These are phyloP conservation scores for Polyommatus icarus DNA, from an alignment of 2,888 invertebrate genomes.

Conservation along the genomic window DNA sequence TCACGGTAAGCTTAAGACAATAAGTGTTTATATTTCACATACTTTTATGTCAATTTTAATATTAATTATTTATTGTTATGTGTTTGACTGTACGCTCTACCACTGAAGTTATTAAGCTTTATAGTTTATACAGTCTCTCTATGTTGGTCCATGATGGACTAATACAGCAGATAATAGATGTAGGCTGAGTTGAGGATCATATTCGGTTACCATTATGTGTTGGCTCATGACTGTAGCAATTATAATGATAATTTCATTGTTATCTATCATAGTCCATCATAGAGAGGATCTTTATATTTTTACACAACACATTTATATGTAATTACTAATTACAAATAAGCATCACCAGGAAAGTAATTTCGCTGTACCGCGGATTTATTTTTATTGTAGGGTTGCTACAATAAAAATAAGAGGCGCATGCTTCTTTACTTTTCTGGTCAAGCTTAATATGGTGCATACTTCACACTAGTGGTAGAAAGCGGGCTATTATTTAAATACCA, in stretches of 20 bases:
- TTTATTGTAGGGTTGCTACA: too few relatives aligned
- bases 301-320: background rate
- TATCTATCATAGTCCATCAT: background rate
- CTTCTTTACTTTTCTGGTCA: background rate
- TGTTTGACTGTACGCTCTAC: conserved; percentile 28
- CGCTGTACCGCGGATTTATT: background rate
- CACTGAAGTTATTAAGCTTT: background rate
- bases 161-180: background rate
- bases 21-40: conserved; percentile 49
- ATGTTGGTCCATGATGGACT: background rate
- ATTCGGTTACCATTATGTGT: background rate
- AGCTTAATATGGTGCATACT: conserved; percentile 8
- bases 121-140: background rate
- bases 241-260: background rate
- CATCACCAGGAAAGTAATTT: background rate
- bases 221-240: background rate
- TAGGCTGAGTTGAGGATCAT: background rate
- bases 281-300: background rate
- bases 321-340: background rate
- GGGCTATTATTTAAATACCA: conserved; percentile 14
- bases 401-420: background rate
- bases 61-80: conserved; percentile 29
- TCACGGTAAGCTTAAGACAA: conserved; percentile 56
- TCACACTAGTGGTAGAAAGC: conserved; percentile 17
- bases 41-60: conserved; percentile 59